Percentiles rank a stretch among this genome's conserved stretches.
Conservation (phyloP, 2,113 vertebrate species). For the Neomonachus schauinslandi region DNA sequence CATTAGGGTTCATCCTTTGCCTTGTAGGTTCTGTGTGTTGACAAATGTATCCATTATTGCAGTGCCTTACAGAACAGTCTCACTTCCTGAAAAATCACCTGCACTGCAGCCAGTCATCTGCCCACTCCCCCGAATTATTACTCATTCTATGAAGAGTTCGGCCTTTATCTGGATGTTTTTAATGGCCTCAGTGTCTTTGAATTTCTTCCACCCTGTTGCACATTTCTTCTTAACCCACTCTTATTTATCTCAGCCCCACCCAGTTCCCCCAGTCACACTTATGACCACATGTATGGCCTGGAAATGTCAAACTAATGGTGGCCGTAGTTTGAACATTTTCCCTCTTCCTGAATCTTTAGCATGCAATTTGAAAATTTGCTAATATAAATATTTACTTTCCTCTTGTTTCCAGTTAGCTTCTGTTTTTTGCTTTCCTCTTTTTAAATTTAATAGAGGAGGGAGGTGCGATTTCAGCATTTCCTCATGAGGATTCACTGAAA, state of each 20-base stretch:
- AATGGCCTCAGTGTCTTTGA: background rate
- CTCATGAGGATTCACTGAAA: slow-evolving; percentile 47
- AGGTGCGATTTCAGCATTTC: slow-evolving; percentile 43
- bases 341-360: background rate
- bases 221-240: background rate
- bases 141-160: background rate
- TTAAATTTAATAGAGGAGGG: slow-evolving; percentile 43
- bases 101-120: rapidly evolving
- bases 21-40: background rate
- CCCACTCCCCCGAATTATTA: background rate
- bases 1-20: background rate
- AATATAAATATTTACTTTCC: slow-evolving; percentile 61
- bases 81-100: background rate
- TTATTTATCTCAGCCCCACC: background rate
- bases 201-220: background rate
- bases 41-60: background rate
- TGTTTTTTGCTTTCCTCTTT: slow-evolving; percentile 47
- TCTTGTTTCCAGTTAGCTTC: slow-evolving; percentile 53
- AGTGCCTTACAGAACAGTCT: background rate
- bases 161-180: background rate
- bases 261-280: background rate
- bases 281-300: too few species aligned
- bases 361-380: slow-evolving; percentile 16
- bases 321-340: background rate
- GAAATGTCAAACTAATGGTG: background rate